Base-by-base conservation (phyloP, 2,888 invertebrate species). In the Luperina nickerlii region DNA sequence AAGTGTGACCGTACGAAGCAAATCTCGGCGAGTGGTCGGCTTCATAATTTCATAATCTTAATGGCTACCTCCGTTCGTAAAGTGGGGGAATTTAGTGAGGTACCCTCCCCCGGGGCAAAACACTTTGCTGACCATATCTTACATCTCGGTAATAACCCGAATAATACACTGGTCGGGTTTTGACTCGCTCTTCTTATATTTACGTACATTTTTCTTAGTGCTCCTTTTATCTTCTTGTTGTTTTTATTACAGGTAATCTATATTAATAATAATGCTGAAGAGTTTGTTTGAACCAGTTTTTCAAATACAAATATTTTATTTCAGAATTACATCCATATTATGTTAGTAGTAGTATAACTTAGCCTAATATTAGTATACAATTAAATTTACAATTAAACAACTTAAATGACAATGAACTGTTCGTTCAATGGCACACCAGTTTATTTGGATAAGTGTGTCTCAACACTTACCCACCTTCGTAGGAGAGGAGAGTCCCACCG, bases 1-100 rank as follows among this genome's bases (percentile, higher is more conserved):
- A 91, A 93, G 89, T 90, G 90, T 91, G 85, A 88, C 89, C 88
- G 83, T 84, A 86, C 90, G 90, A 92, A 94, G 94, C 94, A 94
- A 95, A 95, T 96, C 96, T 94, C 94, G 81, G 92, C 90, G 89
- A 93, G 93, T 93, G 92, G 95, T 87, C 89, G 92, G 92, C 92
- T 95, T 96, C 96, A 96, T 96, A 96, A 96, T 95, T 96, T 96
- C 95, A 95, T 96, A 96, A 96, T 95, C 95, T 95, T 95, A 96
- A 96, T 94, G 92, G 94, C 90, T 90, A 92, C 90, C 93, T 93
- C 90, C 90, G 91, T 91, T 92, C 94, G 94, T 96, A 96, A 96
- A 96, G 93, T 94, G 94, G 90, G 87, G 90, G 92, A 94, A 94
- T 95, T 96, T 95, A 96, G 94, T 94, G 93, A 90, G 93, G 92